These are phyloP conservation scores for Pachyramphus minor DNA, from an alignment of 2,113 vertebrate species.

Conservation along the genomic window DNA sequence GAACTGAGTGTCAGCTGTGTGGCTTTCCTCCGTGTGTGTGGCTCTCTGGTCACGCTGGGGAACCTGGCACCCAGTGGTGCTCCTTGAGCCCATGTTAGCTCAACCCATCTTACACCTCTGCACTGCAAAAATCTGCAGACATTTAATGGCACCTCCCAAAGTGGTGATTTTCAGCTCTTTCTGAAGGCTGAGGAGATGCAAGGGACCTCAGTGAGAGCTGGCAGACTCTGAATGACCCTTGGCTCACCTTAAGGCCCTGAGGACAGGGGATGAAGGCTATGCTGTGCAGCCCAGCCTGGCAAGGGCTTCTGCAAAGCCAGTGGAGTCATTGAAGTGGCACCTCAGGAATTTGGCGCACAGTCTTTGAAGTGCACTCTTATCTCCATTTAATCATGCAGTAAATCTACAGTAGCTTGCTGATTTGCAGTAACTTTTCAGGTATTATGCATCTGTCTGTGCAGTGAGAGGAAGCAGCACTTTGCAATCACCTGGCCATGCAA, in stretches of 20 bases:
- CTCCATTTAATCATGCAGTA: conserved; percentile 35
- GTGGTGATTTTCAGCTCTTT: neutral
- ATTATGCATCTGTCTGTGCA: conserved; percentile 13
- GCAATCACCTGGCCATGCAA: neutral
- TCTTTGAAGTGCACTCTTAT: conserved; percentile 62
- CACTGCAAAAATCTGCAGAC: accelerated
- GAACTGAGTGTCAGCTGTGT: neutral
- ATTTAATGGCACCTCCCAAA: neutral
- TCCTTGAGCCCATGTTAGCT: neutral
- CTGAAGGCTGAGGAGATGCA: neutral
- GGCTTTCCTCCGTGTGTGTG: neutral
- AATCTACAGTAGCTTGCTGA: conserved; percentile 9
- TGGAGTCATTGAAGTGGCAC: conserved; percentile 22
- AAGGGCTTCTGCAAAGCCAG: neutral
- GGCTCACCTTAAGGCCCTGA: neutral
- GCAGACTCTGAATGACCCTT: neutral
- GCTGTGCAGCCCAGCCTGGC: neutral
- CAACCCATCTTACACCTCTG: neutral
- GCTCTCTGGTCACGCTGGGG: neutral
- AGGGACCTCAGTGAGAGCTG: neutral
- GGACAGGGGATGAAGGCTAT: neutral
- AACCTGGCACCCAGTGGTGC: accelerated
- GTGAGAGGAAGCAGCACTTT: neutral
- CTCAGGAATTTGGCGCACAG: conserved; percentile 26
- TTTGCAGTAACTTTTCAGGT: conserved; percentile 15